A percentile compares a stretch with the other conserved stretches of the same genome.
Evolutionary conservation across 2,888 invertebrate genomes (phyloP).

Genomic region (Mesorhabditis belari): DNA sequence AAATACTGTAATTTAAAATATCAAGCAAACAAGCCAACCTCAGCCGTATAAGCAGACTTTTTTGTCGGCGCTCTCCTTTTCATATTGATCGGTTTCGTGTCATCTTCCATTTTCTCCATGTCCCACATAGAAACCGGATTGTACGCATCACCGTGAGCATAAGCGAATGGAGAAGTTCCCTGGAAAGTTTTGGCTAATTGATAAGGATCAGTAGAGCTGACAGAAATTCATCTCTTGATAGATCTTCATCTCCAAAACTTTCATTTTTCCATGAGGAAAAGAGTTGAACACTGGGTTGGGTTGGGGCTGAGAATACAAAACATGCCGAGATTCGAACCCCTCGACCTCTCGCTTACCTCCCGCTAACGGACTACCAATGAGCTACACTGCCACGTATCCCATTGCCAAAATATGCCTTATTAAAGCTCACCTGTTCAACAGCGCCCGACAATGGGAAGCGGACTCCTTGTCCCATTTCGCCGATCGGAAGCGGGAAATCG

Average conservation of each 20-base stretch:
- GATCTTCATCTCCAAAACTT: too few relatives aligned
- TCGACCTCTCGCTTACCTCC: background rate
- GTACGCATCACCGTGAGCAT: conserved; percentile 44
- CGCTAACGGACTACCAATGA: background rate
- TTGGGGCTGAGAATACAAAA: too few relatives aligned
- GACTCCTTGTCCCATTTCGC: conserved; percentile 41
- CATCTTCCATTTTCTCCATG: conserved; percentile 21
- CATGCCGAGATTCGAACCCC: too few relatives aligned
- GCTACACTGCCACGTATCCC: background rate
- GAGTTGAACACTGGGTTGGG: too few relatives aligned
- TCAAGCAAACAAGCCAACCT: too few relatives aligned
- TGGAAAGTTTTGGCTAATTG: too few relatives aligned
- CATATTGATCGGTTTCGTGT: conserved; percentile 1
- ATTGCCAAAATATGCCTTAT: background rate
- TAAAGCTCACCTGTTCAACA: conserved; percentile 26
- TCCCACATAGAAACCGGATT: conserved; percentile 44
- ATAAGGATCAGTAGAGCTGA: too few relatives aligned
- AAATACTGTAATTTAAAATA: background rate
- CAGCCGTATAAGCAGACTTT: too few relatives aligned
- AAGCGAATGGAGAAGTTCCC: conserved; percentile 44
- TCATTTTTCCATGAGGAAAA: too few relatives aligned
- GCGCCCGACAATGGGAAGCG: conserved; percentile 45
- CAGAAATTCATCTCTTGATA: too few relatives aligned
- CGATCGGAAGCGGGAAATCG: conserved; percentile 46
- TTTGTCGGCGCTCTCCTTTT: background rate